Conservation (phyloP, 2,888 invertebrate genomes). For the Mythimna albipuncta region DNA sequence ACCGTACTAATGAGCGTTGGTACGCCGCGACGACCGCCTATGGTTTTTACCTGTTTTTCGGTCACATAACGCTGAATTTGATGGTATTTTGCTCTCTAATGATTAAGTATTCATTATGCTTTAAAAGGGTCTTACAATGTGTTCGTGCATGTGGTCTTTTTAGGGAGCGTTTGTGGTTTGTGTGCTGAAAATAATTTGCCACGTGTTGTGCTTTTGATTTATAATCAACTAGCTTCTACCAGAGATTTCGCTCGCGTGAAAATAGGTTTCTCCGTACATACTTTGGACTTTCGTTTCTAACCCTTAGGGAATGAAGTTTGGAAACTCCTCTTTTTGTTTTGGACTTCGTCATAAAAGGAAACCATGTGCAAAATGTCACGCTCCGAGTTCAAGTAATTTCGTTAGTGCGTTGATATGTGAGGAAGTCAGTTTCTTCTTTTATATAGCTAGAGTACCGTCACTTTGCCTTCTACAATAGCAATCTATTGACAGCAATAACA, state of each 20-base stretch:
- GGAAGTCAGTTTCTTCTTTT: too few species aligned
- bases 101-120: conserved; percentile 56
- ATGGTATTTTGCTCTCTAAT: conserved; percentile 49
- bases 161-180: conserved; percentile 35
- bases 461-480: too few species aligned
- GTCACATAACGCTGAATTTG: conserved; percentile 47
- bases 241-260: too few species aligned
- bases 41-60: conserved; percentile 63
- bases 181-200: conserved; percentile 14
- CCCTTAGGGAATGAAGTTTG: too few species aligned
- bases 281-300: too few species aligned
- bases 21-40: conserved; percentile 46
- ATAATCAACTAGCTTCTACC: background rate
- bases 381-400: too few species aligned
- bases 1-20: conserved; percentile 65
- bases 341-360: too few species aligned
- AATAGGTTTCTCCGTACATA: too few species aligned
- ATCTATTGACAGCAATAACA: background rate
- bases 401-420: too few species aligned
- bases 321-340: too few species aligned
- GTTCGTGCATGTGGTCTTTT: conserved; percentile 34
- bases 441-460: too few species aligned
- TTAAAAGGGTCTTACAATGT: conserved; percentile 54
- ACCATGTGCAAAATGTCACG: too few species aligned
- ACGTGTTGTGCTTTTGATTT: background rate